Evolutionary conservation across 2,113 vertebrate genomes (phyloP).

Genomic region (Notiomystis cincta): DNA sequence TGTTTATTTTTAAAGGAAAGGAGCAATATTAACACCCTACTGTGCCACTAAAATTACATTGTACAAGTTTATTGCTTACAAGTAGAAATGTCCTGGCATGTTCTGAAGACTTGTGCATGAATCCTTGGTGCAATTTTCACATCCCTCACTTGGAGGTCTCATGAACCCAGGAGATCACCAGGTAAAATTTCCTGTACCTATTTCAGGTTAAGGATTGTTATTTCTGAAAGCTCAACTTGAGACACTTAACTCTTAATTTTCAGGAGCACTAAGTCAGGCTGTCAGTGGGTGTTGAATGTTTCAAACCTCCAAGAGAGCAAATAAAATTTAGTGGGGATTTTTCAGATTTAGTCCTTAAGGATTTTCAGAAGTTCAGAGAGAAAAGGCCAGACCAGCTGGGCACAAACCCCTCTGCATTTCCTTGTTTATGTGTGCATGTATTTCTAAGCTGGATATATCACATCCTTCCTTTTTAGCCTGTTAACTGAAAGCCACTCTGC

Average conservation of each 20-base stretch:
- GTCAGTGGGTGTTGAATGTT: neutral
- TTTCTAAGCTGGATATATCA: neutral
- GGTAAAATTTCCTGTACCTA: neutral
- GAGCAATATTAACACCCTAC: conserved; percentile 1
- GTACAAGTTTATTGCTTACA: neutral
- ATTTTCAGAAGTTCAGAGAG: neutral
- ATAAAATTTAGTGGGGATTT: neutral
- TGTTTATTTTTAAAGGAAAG: conserved; percentile 45
- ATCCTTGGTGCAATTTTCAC: neutral
- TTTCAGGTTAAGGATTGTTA: neutral
- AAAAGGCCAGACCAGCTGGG: neutral
- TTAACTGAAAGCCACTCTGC: neutral
- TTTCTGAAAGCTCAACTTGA: neutral
- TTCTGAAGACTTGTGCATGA: neutral
- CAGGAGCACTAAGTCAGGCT: neutral
- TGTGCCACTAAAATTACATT: neutral
- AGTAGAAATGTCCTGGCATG: neutral
- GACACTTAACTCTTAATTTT: neutral
- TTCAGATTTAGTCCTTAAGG: neutral
- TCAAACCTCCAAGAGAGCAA: neutral
- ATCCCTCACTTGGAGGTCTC: neutral
- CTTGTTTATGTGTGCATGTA: neutral
- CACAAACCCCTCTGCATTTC: neutral
- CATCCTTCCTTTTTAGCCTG: neutral
- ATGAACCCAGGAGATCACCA: neutral